Evolutionary conservation across 2,113 vertebrate species (phyloP), one percentile per base, ranked within the genome.

Genomic region (Istiophorus platypterus): DNA sequence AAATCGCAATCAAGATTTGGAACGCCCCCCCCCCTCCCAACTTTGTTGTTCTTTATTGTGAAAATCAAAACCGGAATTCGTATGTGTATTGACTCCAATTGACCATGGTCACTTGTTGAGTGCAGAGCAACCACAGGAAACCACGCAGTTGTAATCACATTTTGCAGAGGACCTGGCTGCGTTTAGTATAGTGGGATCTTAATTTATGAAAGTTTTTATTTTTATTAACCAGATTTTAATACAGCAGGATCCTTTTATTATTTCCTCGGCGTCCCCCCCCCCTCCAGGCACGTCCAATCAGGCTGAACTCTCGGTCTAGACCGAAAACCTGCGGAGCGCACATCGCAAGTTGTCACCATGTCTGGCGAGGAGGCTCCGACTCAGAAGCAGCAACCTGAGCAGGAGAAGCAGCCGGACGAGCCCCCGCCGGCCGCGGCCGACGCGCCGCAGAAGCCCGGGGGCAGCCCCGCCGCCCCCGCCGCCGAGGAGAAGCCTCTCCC

Each of bases 361-460:
- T 93, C 92, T 84, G 89, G 82, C 45, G 92, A 94, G 86, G 91
- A 94, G 81, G 89, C 91, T 93, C 93, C 94, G 92, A 91, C 39
- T 79, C 91, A 73, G 58, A 90, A 85, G 37, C 82, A 85, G 24
- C 81, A 87, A 24, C 71, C 82, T 12, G 82, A 87, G 74, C 84
- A 91, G 69, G 76, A 91, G 90, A 81, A 87, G 81, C 64, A 69
- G 45, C 49, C 64, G 42, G 81, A 84, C 5, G 90, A 87, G 0
- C 78, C 89, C 49, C 82, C 82, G 0, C 37, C 86, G 1, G 72
- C 87, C 5, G 14, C 66, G 5, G 0, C 82, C 2, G 86, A 80
- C 1, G 31, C 62, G 1, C 27, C 47, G 51, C 76, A 63, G 76
- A 85, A 72, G 84, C 75, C 79, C 47, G 79, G 5, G 8, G 52